phyloP scores from a whole-genome alignment of 2,797 vertebrate species.

The Lacerta viridis region DNA sequence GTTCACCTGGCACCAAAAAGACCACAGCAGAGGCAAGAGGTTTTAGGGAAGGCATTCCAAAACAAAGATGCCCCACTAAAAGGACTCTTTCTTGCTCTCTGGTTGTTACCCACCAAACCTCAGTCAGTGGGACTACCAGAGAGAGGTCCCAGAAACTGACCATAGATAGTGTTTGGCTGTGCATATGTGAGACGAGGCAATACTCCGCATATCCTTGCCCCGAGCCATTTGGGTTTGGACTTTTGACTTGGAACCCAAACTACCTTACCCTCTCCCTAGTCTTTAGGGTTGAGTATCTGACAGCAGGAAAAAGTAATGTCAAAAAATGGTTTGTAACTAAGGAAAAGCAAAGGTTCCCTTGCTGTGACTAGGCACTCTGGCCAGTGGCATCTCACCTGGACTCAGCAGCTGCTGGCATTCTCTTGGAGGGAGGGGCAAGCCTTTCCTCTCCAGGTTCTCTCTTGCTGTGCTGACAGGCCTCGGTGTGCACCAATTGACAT shows the following conservation, averaged over 20 bases:
- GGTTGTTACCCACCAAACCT: not conserved
- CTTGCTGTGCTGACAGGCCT: conserved; percentile 31
- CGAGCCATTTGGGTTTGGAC: too few species aligned
- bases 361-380: not conserved
- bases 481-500: conserved; percentile 34
- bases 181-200: too few species aligned
- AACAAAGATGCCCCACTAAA: not conserved
- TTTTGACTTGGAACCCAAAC: not conserved
- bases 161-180: too few species aligned
- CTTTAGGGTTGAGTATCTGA: not conserved
- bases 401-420: not conserved
- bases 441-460: conserved; percentile 1
- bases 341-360: not conserved
- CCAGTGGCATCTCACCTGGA: not conserved
- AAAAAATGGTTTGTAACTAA: not conserved
- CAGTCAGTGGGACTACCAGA: not conserved
- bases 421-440: not conserved
- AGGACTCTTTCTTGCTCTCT: not conserved
- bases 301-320: not conserved
- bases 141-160: not conserved
- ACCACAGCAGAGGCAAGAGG: not conserved
- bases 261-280: not conserved
- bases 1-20: not conserved
- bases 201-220: too few species aligned
- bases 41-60: not conserved